A percentile compares a stretch with the other conserved stretches of the same genome.
Conservation (phyloP, 2,113 vertebrate genomes). For the Empidonax traillii region DNA sequence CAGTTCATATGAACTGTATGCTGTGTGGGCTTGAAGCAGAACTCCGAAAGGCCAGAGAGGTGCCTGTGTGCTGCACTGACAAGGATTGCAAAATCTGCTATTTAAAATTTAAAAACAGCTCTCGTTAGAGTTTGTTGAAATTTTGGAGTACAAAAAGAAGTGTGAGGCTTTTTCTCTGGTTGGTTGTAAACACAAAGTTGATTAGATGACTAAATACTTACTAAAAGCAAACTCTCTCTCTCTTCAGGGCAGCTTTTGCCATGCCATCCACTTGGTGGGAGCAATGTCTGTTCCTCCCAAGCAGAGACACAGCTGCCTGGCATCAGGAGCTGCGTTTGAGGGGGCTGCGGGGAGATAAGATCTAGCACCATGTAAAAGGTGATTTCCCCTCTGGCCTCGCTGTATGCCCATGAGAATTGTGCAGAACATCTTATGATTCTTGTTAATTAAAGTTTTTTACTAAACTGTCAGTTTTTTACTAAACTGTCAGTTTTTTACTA, state of each 20-base stretch:
- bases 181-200: neutral
- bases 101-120: neutral
- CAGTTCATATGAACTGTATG: neutral
- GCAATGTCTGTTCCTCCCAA: neutral
- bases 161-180: neutral
- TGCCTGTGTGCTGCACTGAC: neutral
- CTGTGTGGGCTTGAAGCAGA: neutral
- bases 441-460: neutral
- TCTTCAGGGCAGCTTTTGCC: neutral
- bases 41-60: neutral
- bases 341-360: neutral
- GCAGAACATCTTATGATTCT: neutral
- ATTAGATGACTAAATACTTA: neutral
- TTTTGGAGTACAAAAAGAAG: neutral
- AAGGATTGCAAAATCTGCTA: neutral
- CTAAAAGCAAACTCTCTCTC: neutral
- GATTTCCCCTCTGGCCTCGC: neutral
- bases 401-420: neutral
- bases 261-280: neutral
- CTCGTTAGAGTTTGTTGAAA: neutral
- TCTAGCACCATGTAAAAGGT: neutral
- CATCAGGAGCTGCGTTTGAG: fast-evolving
- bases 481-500: neutral
- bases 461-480: neutral
- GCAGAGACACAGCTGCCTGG: fast-evolving